phyloP scores from a whole-genome alignment of 2,113 vertebrate species.

The Mus musculus region DNA sequence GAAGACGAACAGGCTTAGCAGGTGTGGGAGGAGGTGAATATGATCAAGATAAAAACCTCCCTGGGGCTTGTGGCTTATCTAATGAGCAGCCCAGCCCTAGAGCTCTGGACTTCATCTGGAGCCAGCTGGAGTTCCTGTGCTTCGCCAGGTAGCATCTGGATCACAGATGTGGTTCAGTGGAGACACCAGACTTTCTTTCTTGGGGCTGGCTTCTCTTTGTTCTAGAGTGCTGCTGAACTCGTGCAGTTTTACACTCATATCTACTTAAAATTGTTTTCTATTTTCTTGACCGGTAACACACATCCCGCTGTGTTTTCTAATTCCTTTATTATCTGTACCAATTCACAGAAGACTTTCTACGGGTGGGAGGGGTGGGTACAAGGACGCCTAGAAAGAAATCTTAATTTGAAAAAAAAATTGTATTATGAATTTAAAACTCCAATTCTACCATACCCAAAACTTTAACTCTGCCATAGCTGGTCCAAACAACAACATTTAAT shows the following conservation, averaged over 20 bases:
- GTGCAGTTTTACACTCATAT: neutral
- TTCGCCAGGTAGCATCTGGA: neutral
- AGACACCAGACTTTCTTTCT: neutral
- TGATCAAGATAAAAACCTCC: neutral
- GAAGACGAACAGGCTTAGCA: neutral
- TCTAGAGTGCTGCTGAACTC: neutral
- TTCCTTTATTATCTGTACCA: neutral
- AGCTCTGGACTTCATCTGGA: neutral
- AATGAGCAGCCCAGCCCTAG: neutral
- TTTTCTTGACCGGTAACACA: neutral
- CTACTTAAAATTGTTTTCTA: neutral
- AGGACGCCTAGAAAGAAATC: neutral
- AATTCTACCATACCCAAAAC: neutral
- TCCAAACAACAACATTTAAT: neutral
- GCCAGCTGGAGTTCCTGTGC: neutral
- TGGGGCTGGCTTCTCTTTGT: neutral
- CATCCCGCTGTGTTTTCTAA: neutral
- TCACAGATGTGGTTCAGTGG: neutral
- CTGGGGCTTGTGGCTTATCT: neutral
- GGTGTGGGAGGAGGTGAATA: neutral
- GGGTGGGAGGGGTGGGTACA: neutral
- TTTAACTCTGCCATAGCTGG: neutral
- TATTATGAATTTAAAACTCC: neutral
- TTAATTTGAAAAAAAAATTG: neutral
- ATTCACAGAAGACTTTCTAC: neutral